phyloP scores from a whole-genome alignment of 2,888 invertebrate genomes.

The Caenorhabditis doughertyi region DNA sequence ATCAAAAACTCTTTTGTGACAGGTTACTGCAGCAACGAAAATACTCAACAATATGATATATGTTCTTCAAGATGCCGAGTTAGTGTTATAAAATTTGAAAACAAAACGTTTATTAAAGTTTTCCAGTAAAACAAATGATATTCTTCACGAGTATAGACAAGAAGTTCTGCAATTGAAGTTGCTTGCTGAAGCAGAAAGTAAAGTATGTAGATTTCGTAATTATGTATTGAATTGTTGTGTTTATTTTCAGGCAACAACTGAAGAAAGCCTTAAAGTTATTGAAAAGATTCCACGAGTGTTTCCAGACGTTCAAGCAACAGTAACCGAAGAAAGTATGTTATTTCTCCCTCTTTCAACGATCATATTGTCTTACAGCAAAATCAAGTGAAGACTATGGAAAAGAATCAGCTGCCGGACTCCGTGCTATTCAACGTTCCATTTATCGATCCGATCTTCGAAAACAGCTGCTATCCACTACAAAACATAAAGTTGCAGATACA shows the following conservation, averaged over 20 bases:
- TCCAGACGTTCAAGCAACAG: constrained; percentile 43
- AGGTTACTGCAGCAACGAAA: constrained; percentile 61
- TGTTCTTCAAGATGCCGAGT: constrained; percentile 64
- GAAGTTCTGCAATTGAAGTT: constrained; percentile 72
- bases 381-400: constrained; percentile 4
- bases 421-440: constrained; percentile 66
- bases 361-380: too few relatives aligned
- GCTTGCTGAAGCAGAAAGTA: constrained; percentile 73
- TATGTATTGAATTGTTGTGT: too few relatives aligned
- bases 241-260: constrained; percentile 31
- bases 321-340: too few relatives aligned
- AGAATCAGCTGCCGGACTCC: constrained; percentile 67
- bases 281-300: constrained; percentile 62
- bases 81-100: constrained; percentile 37
- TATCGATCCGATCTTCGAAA: constrained; percentile 76
- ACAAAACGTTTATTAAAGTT: not conserved
- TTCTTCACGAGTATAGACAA: constrained; percentile 73
- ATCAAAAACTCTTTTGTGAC: not conserved
- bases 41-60: constrained; percentile 60
- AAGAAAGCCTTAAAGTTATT: constrained; percentile 56
- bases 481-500: constrained; percentile 21
- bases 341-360: too few relatives aligned
- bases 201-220: constrained; percentile 54
- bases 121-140: constrained; percentile 66
- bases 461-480: constrained; percentile 69